Evolutionary conservation across 2,888 invertebrate genomes (phyloP).

Genomic region (Ctena decussata): DNA sequence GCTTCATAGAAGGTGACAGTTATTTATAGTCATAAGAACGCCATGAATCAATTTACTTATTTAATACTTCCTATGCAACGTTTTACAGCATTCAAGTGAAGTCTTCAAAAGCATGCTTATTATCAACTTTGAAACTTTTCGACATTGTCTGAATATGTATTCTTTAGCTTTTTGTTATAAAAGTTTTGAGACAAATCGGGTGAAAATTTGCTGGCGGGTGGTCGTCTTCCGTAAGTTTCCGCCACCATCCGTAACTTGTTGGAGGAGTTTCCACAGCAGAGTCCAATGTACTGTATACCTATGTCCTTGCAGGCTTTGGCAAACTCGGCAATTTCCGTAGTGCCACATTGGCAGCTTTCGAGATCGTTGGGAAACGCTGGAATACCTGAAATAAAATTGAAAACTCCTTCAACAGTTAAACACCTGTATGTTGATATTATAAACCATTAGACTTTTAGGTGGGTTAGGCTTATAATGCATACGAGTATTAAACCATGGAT

Average conservation of each 20-base stretch:
- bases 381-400: constrained; percentile 69
- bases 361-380: constrained; percentile 76
- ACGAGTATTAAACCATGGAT: too few species aligned
- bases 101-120: too few species aligned
- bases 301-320: constrained; percentile 73
- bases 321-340: constrained; percentile 76
- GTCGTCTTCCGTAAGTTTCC: constrained; percentile 73
- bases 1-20: too few species aligned
- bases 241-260: constrained; percentile 78
- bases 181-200: constrained; percentile 71
- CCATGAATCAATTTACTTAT: too few species aligned
- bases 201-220: constrained; percentile 73
- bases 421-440: too few species aligned
- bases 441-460: too few species aligned
- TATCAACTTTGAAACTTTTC: too few species aligned
- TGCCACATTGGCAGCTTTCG: constrained; percentile 62
- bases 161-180: neutral
- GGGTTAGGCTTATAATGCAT: too few species aligned
- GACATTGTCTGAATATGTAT: neutral
- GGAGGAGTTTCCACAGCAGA: constrained; percentile 83
- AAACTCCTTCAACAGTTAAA: too few species aligned
- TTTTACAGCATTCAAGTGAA: too few species aligned
- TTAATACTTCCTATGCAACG: too few species aligned
- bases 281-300: constrained; percentile 80
- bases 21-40: too few species aligned